Percentiles rank a stretch among this genome's conserved stretches.
Evolutionary conservation across 2,797 vertebrate species (phyloP).

Genomic region (Falco biarmicus): DNA sequence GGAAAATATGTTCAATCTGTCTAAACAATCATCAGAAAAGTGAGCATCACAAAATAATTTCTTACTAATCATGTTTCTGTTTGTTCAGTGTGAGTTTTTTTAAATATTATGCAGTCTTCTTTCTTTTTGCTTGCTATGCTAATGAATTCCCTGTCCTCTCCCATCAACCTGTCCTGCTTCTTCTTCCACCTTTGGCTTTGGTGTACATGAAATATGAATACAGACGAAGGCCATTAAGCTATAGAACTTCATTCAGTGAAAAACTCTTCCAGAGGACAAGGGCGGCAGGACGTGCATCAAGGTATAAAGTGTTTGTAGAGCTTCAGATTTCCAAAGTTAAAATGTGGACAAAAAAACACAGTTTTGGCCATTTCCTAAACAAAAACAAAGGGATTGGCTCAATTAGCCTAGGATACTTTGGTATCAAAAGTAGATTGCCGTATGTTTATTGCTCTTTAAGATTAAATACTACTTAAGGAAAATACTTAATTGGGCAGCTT

Average conservation of each 20-base stretch:
- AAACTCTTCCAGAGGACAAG: slow-evolving; percentile 93
- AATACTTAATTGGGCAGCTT: not conserved
- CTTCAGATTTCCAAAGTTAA: not conserved
- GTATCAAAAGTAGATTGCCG: not conserved
- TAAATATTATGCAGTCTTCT: slow-evolving; percentile 62
- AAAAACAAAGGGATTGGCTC: not conserved
- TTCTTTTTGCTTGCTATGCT: slow-evolving; percentile 75
- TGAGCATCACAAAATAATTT: not conserved
- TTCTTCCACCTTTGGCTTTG: slow-evolving; percentile 74
- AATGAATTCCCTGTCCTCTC: slow-evolving; percentile 77
- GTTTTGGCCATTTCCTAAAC: not conserved
- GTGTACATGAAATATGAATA: slow-evolving; percentile 72
- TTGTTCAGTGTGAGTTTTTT: not conserved
- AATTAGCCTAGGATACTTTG: not conserved
- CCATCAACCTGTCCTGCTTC: slow-evolving; percentile 64
- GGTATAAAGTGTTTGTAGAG: slow-evolving; percentile 69
- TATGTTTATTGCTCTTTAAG: not conserved
- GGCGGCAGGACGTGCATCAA: slow-evolving; percentile 84
- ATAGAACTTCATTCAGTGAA: slow-evolving; percentile 89
- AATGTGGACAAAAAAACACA: not conserved
- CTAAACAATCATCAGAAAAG: not conserved
- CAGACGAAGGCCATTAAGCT: slow-evolving; percentile 92
- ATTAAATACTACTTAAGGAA: not conserved
- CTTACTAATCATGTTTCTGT: slow-evolving; percentile 2
- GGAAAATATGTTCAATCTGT: not conserved